These are phyloP conservation scores for Rapana venosa DNA, from an alignment of 2,888 invertebrate genomes.

Conservation along the genomic window DNA sequence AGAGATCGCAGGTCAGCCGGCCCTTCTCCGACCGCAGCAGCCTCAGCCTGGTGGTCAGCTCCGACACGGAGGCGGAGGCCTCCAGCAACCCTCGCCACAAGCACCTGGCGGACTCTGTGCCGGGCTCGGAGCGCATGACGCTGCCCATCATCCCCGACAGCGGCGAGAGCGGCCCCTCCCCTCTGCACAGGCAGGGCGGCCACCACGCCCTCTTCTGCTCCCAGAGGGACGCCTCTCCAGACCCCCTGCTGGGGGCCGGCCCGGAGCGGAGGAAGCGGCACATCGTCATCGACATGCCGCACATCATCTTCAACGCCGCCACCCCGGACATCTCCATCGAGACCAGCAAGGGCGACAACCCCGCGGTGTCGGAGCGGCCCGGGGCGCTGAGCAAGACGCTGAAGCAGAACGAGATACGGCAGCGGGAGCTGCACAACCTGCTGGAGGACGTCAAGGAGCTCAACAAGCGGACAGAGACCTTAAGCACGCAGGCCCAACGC, in stretches of 20 bases:
- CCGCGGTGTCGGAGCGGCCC: not conserved
- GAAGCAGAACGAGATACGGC: constrained; percentile 67
- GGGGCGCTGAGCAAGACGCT: constrained; percentile 58
- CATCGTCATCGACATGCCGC: constrained; percentile 69
- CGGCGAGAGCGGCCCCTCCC: not conserved
- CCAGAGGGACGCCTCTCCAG: not conserved
- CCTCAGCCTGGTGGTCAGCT: constrained; percentile 22
- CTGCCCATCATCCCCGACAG: constrained; percentile 24
- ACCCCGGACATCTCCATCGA: constrained; percentile 51
- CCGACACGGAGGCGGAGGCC: constrained; percentile 37
- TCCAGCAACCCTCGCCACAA: constrained; percentile 23
- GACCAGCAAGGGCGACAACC: constrained; percentile 41
- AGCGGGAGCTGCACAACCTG: constrained; percentile 65
- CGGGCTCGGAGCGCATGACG: constrained; percentile 11
- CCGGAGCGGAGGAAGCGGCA: constrained; percentile 21
- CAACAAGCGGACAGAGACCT: constrained; percentile 60
- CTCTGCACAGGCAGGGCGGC: too few species aligned
- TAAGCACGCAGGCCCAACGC: constrained; percentile 39
- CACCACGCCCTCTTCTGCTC: not conserved
- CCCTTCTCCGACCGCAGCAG: constrained; percentile 51
- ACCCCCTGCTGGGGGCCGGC: not conserved
- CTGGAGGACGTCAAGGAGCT: constrained; percentile 70
- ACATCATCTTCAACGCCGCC: constrained; percentile 65
- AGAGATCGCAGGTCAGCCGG: constrained; percentile 12
- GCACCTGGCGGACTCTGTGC: not conserved